Base-by-base conservation (phyloP, 2,113 vertebrate genomes). In the Castor canadensis region DNA sequence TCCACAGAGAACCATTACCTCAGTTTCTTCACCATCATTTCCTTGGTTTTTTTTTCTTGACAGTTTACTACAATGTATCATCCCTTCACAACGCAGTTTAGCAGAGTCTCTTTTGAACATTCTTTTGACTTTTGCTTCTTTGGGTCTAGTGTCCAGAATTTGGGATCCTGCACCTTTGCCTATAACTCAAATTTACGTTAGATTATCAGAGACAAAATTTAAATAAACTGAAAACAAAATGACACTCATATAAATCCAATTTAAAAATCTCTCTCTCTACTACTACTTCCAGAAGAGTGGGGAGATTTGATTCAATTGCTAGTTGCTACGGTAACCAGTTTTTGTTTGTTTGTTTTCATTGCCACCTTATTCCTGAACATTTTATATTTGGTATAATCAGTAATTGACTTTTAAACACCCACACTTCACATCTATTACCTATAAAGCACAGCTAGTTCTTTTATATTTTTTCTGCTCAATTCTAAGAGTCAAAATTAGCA, bases 311-410 rank as follows among this genome's bases (percentile, higher is more conserved):
- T 60, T 69, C 60, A 54, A 66, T 79, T 87, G 19, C 83, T 73
- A 56, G 91, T 91, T 92, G 47, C 75, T 80, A 62, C 82, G 20
- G 72, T 81, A 77, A n/a, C 79, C 56, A 43, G 24, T 91, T 86
- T 67, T 86, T 79, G 84, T 94, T 62, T 0, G n/a, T n/a, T n/a
- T n/a, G n/a, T 0, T 80, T 89, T 75, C 73, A 67, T 94, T 89
- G 28, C 75, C 69, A 40, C 32, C 54, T 94, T 89, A 77, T 81
- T 91, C 35, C 49, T 93, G 40, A 86, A 86, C 69, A 77, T 89
- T 72, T 87, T 67, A 52, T 64, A n/a, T 94, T 91, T 93, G 35
- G 16, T 43, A 38, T 91, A 86, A 77, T 95, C 89, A 94, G 81
- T 85, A 84, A 77, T 93, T 95, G 76, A 66, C 72, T 60, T 86